Percentiles rank a stretch among this genome's conserved stretches.
Conservation (phyloP, 2,888 invertebrate species). For the Callinectes sapidus region DNA sequence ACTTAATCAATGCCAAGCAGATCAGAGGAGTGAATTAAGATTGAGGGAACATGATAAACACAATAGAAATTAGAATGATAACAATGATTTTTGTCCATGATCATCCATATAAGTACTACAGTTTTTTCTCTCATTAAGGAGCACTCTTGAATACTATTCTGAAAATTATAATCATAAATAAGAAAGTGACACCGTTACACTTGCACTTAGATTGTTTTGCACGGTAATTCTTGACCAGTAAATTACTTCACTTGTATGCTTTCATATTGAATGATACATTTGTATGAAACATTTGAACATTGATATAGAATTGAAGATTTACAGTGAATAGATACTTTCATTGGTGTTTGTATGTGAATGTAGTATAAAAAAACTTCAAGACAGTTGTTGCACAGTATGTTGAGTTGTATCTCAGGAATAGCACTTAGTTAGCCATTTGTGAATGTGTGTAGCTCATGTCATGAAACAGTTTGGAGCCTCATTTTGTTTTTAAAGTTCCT, state of each 20-base stretch:
- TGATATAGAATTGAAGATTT: no score
- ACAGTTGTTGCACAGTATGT: not conserved
- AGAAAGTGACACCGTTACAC: not conserved
- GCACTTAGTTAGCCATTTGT: not conserved
- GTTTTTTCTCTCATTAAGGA: not conserved
- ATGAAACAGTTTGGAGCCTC: not conserved
- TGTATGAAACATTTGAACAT: not conserved
- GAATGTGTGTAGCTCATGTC: not conserved
- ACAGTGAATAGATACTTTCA: not conserved
- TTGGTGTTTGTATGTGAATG: not conserved
- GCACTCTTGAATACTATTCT: not conserved
- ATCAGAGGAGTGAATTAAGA: no score
- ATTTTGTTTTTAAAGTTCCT: not conserved
- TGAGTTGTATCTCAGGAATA: not conserved
- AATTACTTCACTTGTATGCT: no score
- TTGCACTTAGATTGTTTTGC: no score
- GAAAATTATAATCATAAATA: not conserved
- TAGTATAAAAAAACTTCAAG: not conserved
- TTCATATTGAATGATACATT: not conserved
- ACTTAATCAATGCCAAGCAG: no score
- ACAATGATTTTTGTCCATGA: no score
- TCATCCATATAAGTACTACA: no score
- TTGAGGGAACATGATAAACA: no score
- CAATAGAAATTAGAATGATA: no score
- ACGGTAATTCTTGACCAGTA: no score